A percentile compares a stretch with the other conserved stretches of the same genome.
Conservation (phyloP, 2,797 vertebrate genomes). For the Gymnothorax reevesii region DNA sequence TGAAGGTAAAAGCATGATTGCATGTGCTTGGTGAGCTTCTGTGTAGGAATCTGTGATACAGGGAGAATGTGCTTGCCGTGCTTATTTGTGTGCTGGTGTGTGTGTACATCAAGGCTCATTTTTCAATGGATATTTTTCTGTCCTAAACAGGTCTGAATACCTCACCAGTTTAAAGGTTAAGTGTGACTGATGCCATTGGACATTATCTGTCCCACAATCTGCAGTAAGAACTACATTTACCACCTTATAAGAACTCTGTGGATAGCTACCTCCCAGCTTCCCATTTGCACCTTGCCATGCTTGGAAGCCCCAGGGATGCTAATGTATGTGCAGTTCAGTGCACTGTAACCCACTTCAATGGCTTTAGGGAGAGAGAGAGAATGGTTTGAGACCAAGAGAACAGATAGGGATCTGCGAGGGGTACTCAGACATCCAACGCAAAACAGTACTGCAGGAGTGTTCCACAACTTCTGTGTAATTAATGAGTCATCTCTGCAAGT, state of each 20-base stretch:
- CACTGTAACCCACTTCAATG: slow-evolving; percentile 3
- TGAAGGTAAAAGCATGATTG: not conserved
- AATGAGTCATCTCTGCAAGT: not conserved
- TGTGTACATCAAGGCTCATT: not conserved
- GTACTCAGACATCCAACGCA: slow-evolving; percentile 2
- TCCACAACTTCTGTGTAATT: not conserved
- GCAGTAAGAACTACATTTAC: not conserved
- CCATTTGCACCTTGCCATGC: not conserved
- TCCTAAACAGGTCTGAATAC: not conserved
- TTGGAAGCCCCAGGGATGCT: not conserved
- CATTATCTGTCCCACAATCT: not conserved
- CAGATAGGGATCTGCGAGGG: not conserved
- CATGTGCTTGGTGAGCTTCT: not conserved
- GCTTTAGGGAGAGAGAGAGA: not conserved
- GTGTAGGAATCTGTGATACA: not conserved
- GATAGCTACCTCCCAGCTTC: not conserved
- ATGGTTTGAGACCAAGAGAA: not conserved
- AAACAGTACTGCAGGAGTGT: not conserved
- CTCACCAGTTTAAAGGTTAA: not conserved
- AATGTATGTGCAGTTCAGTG: not conserved
- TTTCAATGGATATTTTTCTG: not conserved
- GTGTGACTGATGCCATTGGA: not conserved
- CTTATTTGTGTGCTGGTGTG: not conserved
- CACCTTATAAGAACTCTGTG: not conserved
- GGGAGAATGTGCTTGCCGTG: too few species aligned